Conservation (phyloP, 2,797 vertebrate species). For the Emys orbicularis region DNA sequence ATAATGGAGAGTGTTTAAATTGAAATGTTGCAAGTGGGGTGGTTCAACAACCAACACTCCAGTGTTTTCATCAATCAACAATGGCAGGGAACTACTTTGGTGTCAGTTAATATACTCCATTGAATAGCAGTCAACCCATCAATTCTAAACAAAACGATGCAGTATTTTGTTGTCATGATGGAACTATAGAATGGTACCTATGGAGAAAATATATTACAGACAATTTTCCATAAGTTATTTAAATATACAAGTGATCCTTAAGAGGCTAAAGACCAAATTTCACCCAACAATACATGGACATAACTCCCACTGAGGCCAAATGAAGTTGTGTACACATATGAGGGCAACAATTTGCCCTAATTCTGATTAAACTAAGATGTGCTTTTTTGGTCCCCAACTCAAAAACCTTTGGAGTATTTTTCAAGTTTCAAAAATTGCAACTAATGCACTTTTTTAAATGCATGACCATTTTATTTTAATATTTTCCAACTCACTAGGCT, state of each 20-base stretch:
- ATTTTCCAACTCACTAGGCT: conserved; percentile 50
- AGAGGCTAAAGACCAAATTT: conserved; percentile 22
- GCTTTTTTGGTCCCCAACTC: neutral
- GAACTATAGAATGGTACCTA: neutral
- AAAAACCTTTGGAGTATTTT: neutral
- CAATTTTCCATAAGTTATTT: neutral
- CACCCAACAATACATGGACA: neutral
- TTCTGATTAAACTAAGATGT: neutral
- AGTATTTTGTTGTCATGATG: neutral
- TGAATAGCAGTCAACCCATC: neutral
- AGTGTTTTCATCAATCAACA: neutral
- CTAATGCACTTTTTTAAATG: conserved; percentile 42
- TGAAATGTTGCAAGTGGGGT: neutral
- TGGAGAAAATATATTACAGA: neutral
- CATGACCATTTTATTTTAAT: conserved; percentile 1
- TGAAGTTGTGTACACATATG: neutral
- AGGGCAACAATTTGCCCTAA: neutral
- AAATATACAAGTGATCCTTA: neutral
- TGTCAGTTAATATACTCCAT: neutral
- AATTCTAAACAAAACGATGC: neutral
- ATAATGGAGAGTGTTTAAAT: neutral
- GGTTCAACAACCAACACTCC: neutral
- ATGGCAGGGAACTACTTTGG: neutral
- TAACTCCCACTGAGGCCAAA: conserved; percentile 10
- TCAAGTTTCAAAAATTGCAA: conserved; percentile 51